A percentile compares a stretch with the other conserved stretches of the same genome.
phyloP scores from a whole-genome alignment of 2,113 vertebrate species.

The Ranitomeya variabilis region DNA sequence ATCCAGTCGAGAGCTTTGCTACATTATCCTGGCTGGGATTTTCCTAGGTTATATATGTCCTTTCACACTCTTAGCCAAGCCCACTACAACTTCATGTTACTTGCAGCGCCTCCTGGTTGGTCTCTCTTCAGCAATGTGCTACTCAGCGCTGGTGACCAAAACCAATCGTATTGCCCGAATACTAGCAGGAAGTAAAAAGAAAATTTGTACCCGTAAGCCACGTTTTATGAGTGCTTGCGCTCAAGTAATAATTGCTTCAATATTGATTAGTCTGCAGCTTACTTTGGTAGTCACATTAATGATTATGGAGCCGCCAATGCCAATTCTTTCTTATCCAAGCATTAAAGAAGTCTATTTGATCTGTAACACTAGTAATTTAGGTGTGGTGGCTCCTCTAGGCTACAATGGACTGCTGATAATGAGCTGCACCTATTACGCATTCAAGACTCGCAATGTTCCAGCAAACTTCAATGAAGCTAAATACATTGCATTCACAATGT shows the following conservation, averaged over 20 bases:
- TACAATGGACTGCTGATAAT: conserved; percentile 98
- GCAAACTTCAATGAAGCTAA: conserved; percentile 99
- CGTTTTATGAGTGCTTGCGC: conserved; percentile 99
- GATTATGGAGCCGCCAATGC: conserved; percentile 93
- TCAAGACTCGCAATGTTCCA: conserved; percentile 97
- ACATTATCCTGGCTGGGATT: conserved; percentile 95
- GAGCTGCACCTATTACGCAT: conserved; percentile 99
- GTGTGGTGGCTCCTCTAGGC: conserved; percentile 93
- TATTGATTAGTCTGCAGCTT: conserved; percentile 92
- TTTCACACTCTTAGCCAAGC: conserved; percentile 92
- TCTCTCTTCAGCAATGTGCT: conserved; percentile 97
- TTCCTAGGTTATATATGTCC: conserved; percentile 97
- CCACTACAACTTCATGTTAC: conserved; percentile 92
- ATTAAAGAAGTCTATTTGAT: conserved; percentile 96
- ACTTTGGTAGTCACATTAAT: conserved; percentile 89
- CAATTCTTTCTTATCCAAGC: conserved; percentile 95
- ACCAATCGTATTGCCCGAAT: conserved; percentile 98
- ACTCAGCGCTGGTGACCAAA: conserved; percentile 96
- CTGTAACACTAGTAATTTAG: conserved; percentile 96
- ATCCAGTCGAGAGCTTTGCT: conserved; percentile 96
- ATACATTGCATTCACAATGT: conserved; percentile 99
- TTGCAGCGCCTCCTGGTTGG: conserved; percentile 94
- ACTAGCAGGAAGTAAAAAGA: conserved; percentile 98
- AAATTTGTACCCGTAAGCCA: conserved; percentile 97
- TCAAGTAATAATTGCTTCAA: conserved; percentile 91